Evolutionary conservation across 2,113 vertebrate genomes (phyloP).

Genomic region (Brienomyrus brachyistius): DNA sequence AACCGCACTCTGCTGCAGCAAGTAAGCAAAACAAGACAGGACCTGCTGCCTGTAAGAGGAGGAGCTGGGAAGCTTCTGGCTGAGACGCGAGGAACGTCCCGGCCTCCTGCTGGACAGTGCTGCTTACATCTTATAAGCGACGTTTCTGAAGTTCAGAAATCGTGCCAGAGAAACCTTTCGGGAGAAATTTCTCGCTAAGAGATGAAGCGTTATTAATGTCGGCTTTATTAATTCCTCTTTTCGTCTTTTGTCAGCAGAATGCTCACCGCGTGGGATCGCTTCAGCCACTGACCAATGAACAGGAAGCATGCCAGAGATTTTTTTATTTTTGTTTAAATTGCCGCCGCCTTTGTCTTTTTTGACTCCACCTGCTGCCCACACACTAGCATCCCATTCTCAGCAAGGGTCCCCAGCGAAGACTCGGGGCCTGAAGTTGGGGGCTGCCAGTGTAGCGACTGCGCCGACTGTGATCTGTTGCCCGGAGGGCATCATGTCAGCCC

Average conservation of each 20-base stretch:
- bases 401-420: not conserved
- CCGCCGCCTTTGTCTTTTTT: not conserved
- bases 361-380: not conserved
- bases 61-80: not conserved
- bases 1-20: not conserved
- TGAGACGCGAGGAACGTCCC: not conserved
- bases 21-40: not conserved
- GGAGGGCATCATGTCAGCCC: not conserved
- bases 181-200: not conserved
- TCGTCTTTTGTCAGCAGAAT: not conserved
- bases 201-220: not conserved
- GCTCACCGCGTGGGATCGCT: not conserved
- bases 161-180: not conserved
- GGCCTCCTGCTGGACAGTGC: not conserved
- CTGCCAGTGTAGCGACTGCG: not conserved
- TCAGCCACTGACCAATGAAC: not conserved
- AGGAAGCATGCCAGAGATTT: not conserved
- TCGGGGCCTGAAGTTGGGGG: not conserved
- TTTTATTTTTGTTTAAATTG: not conserved
- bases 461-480: not conserved
- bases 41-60: not conserved
- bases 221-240: not conserved
- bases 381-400: not conserved
- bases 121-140: not conserved
- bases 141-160: not conserved